Conservation (phyloP, 2,888 invertebrate genomes). For the Oligia strigilis region DNA sequence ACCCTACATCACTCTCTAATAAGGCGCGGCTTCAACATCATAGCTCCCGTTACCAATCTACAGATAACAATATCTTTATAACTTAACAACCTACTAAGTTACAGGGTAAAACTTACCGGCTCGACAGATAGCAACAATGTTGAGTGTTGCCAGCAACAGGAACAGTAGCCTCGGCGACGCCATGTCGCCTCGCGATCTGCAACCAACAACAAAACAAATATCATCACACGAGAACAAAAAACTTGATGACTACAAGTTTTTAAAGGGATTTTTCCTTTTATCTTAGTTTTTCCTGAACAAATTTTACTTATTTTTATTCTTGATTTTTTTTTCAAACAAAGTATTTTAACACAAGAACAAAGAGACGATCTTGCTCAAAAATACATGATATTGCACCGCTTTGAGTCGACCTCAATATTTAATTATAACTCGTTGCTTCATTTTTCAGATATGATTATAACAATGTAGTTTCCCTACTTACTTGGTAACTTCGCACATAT, state of each 20-base stretch:
- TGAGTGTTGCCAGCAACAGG: conserved; percentile 71
- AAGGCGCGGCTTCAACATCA: conserved; percentile 6
- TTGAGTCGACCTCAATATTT: neutral
- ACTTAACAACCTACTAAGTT: neutral
- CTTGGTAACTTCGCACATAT: no score
- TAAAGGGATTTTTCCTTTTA: neutral
- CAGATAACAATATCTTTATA: conserved; percentile 12
- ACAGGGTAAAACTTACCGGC: conserved; percentile 74
- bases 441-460: no score
- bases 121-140: conserved; percentile 68
- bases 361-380: neutral
- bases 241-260: neutral
- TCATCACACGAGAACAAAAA: neutral
- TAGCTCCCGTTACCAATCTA: neutral
- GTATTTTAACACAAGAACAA: conserved; percentile 5
- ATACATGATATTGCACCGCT: neutral
- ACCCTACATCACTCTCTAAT: conserved; percentile 24
- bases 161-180: conserved; percentile 72
- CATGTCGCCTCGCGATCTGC: conserved; percentile 80
- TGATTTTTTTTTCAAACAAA: neutral
- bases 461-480: no score
- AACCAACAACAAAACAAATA: conserved; percentile 65
- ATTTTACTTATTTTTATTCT: conserved; percentile 5
- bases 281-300: neutral
- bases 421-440: no score